These are phyloP conservation scores for Aegotheles bennettii DNA, from an alignment of 2,113 vertebrate species.

Conservation along the genomic window DNA sequence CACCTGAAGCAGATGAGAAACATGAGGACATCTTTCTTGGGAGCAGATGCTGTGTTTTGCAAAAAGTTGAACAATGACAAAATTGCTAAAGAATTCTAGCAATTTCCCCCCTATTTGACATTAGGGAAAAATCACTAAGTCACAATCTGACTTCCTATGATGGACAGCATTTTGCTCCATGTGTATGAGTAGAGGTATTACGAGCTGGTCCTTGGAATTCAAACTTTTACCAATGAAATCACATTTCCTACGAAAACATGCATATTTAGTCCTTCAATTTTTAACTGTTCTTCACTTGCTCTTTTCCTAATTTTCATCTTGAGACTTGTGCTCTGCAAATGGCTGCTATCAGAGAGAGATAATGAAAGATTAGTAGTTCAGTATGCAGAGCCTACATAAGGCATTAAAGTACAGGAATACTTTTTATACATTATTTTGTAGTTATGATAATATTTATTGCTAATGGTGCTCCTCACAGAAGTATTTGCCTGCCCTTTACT, in stretches of 20 bases:
- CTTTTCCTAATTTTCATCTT: neutral
- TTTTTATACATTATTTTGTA: neutral
- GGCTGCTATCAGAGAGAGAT: neutral
- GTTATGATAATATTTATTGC: neutral
- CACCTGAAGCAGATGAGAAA: neutral
- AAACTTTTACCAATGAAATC: neutral
- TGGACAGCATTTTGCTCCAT: neutral
- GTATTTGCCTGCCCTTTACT: neutral
- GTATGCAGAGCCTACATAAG: neutral
- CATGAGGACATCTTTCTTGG: neutral
- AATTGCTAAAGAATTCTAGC: neutral
- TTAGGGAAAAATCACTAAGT: neutral
- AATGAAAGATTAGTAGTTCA: neutral
- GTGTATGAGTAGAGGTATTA: accelerated
- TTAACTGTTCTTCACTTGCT: neutral
- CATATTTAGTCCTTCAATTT: neutral
- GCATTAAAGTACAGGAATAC: neutral
- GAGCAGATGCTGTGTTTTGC: neutral
- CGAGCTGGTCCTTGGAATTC: neutral
- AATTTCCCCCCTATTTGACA: neutral
- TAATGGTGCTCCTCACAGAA: neutral
- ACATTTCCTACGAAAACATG: neutral
- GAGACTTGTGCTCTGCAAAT: neutral
- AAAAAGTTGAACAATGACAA: neutral
- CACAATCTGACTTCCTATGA: neutral